Base-by-base conservation (phyloP, 2,797 vertebrate genomes). In the Cossypha polioptera region DNA sequence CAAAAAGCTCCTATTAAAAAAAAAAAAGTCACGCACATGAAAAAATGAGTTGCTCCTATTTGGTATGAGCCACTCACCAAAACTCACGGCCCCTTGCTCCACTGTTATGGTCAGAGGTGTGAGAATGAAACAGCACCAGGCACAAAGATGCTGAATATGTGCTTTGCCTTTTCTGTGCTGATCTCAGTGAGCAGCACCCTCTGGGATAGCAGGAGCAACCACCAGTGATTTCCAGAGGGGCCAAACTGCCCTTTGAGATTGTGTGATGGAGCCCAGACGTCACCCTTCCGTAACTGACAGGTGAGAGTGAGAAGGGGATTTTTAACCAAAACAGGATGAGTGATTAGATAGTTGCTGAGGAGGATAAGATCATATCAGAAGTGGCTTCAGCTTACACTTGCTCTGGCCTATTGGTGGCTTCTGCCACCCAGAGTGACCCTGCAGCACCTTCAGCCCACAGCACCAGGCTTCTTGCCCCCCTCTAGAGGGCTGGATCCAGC, bases 61-160 rank as follows among this genome's bases (percentile, higher is more conserved):
- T 3, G 2, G 15, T 59, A 62, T 0, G 2, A 91, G 14, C 35
- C 29, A 63, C 15, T 51, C 1, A 2, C 36, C 83, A 88, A 86
- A 77, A 36, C 5, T 48, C 58, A 40, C 0, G 6, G 43, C 58
- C 28, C 51, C 66, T 59, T 48, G 36, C 54, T 72, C 11, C 59
- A 35, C 26, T 19, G 10, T 67, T 31, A 36, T 1, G 25, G 29
- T n/a, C 79, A 76, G 62, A 69, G 51, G 48, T 55, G 40, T 29
- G 79, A 80, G 79, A 81, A 51, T 3, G 31, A 51, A 80, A 58
- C 1, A 14, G 48, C 29, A 54, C 5, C 31, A 51, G 20, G 53
- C 21, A 63, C n/a, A 88, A 62, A 51, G 26, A 26, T 8, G 21
- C 2, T n/a, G n/a, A 12, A 2, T 1, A 19, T 0, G 1, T 16